Conservation (phyloP, 2,113 vertebrate species). For the Tachycineta bicolor region DNA sequence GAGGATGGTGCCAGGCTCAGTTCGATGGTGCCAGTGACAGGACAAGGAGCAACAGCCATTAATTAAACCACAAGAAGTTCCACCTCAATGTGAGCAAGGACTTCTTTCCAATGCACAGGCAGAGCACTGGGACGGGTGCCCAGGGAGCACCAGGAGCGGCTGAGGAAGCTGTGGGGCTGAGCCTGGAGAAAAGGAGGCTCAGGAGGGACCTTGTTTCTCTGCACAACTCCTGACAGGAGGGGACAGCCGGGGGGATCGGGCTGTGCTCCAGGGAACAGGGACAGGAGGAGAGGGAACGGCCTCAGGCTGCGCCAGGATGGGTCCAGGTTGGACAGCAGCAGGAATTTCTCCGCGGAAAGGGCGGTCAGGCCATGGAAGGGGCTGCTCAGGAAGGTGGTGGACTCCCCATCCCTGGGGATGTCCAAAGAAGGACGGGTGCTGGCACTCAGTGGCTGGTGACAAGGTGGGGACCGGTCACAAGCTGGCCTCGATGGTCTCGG, state of each 20-base stretch:
- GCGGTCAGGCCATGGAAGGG: accelerated
- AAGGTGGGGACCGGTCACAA: too few species aligned
- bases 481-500: neutral
- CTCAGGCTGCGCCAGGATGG: accelerated
- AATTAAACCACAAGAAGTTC: neutral
- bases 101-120: too few species aligned
- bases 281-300: neutral
- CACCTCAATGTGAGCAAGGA: neutral
- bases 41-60: neutral
- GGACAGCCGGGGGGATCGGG: neutral
- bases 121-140: too few species aligned
- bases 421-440: neutral
- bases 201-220: neutral
- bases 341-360: neutral
- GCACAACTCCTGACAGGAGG: neutral
- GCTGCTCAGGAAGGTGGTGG: neutral
- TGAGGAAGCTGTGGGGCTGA: neutral
- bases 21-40: neutral
- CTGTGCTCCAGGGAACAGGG: neutral
- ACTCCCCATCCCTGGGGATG: too few species aligned
- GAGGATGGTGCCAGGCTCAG: neutral
- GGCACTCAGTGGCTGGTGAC: neutral
- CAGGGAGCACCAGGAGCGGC: too few species aligned
- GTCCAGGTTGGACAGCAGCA: accelerated
- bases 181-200: neutral